Base-by-base conservation (phyloP, 2,797 vertebrate species). In the Phaenicophaeus curvirostris region DNA sequence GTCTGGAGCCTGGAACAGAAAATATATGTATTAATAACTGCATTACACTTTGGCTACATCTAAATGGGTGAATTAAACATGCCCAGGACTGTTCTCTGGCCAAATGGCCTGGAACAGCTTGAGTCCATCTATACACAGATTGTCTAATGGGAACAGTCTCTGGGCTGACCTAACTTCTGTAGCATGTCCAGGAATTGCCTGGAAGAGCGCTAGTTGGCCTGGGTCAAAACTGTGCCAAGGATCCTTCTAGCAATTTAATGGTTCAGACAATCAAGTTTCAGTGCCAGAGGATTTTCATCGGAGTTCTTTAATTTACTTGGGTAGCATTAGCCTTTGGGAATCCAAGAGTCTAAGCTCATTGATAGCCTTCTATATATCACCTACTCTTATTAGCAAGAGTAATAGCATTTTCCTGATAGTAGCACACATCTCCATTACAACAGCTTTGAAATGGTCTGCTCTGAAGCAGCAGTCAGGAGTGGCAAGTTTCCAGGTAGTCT, bases 231-330 rank as follows among this genome's bases (percentile, higher is more conserved):
- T 33, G 44, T 93, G 95, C 93, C 96, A 95, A 79, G 37, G 80
- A 90, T 39, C 67, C 63, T 95, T 90, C 93, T 50, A 96, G 67
- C 67, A 94, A 94, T 95, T 63, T 79, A 95, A 61, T 89, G 67
- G 59, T 87, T 94, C 92, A 93, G 71, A 91, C 67, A 93, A 73
- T 59, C 71, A 90, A 59, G 48, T 73, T 76, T 87, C 48, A 63
- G 80, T 71, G 94, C 88, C 95, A 96, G 67, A 79, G 37, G 39
- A 87, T 91, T 91, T 96, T 94, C 48, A 90, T 91, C 57, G 65
- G 35, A 90, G 74, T 82, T 90, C 76, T 76, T 93, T 94, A 89
- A 95, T 96, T 95, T 95, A 82, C 86, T 95, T 93, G 69, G 88
- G 90, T 71, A 94, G 44, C 74, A 90, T 84, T 95, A 95, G 86